Percentiles rank a stretch among this genome's conserved stretches.
phyloP scores from a whole-genome alignment of 2,888 invertebrate species.

The Dermolepida albohirtum region DNA sequence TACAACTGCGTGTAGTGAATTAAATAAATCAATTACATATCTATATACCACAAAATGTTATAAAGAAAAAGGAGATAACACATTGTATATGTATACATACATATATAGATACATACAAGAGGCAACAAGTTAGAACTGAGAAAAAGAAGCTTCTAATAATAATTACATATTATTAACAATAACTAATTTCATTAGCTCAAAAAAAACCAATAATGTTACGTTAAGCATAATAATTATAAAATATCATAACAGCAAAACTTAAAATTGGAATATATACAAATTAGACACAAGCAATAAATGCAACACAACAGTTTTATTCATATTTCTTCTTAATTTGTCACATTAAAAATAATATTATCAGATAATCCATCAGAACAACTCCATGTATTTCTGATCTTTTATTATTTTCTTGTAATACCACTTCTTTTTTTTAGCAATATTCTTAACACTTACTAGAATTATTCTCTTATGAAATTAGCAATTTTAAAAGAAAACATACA shows the following conservation, averaged over 20 bases:
- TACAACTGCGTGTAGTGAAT: no score
- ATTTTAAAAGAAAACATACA: no score
- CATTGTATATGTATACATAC: not conserved
- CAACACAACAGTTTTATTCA: constrained; percentile 10
- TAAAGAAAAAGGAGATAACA: not conserved
- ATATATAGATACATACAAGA: no score
- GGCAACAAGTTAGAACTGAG: not conserved
- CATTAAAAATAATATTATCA: not conserved
- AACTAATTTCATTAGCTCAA: constrained; percentile 23
- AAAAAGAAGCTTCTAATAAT: constrained; percentile 5
- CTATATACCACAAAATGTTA: not conserved
- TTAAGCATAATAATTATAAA: constrained; percentile 20
- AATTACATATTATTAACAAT: no score
- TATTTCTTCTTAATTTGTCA: constrained; percentile 7
- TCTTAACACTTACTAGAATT: no score
- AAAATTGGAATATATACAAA: constrained; percentile 25
- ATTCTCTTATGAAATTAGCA: no score
- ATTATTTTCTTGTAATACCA: no score
- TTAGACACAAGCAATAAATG: constrained; percentile 31
- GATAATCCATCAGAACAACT: no score
- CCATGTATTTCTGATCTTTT: no score
- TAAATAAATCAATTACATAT: no score
- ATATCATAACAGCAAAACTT: constrained; percentile 34
- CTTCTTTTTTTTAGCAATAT: no score
- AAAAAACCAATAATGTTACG: constrained; percentile 14